Base-by-base conservation (phyloP, 2,113 vertebrate species). In the Podarcis muralis region DNA sequence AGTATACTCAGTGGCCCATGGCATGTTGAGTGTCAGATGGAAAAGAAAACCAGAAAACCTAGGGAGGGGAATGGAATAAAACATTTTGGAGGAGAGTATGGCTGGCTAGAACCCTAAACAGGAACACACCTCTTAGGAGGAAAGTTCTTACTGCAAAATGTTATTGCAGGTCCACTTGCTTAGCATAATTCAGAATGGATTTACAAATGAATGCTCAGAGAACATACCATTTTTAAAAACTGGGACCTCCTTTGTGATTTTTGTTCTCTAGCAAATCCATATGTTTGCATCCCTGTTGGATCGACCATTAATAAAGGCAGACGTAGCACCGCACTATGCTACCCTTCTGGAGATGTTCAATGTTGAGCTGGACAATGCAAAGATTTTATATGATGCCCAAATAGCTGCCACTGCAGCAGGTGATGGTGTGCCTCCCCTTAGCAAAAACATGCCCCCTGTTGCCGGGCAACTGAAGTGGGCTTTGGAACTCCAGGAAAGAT, bases 231-330 rank as follows among this genome's bases (percentile, higher is more conserved):
- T 2, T 0, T 57, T 27, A 8, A 1, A 53, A 72, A 18, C 11
- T 5, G 4, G 1, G 5, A 0, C 1, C 23, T 35, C 2, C 43
- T 27, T 0, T 30, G 0, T 1, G 23, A 20, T 82, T 11, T 82
- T 84, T 59, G 57, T 83, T 32, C 89, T 37, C 0, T 95, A 98
- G 98, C 76, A 98, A 85, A 88, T 98, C 87, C 88, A 96, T 82
- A 98, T 98, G 97, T 98, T 97, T 1, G 88, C 92, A 4, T 90
- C 90, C 0, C 68, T 98, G 81, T 80, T 98, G 95, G 96, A 98
- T 71, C 94, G 96, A 1, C 97, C 97, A 1, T 32, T 96, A 89
- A 93, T 98, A 48, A 94, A 88, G 2, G 84, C 91, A 0, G 95
- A 97, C 91, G 93, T 96, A 11, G 93, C 93, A 37, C 92, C 94